Evolutionary conservation across 2,113 vertebrate species (phyloP).

Genomic region (Labeo rohita): DNA sequence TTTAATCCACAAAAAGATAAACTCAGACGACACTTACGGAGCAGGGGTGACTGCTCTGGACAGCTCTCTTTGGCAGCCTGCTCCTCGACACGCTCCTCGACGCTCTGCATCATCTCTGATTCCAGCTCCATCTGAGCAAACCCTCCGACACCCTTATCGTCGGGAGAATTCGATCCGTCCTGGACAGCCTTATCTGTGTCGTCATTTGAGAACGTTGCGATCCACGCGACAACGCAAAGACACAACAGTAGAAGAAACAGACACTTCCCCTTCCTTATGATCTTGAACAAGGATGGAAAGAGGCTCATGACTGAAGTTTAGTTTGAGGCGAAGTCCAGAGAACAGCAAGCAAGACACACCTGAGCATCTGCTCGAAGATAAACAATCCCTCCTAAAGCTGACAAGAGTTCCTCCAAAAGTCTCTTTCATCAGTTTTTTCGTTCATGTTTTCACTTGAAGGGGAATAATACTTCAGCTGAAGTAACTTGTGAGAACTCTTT

Average conservation of each 20-base stretch:
- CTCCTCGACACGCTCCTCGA: slow-evolving; percentile 15
- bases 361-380: neutral
- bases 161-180: slow-evolving; percentile 57
- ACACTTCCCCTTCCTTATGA: slow-evolving; percentile 76
- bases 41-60: slow-evolving; percentile 67
- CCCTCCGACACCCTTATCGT: neutral
- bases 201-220: slow-evolving; percentile 73
- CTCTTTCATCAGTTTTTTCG: neutral
- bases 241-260: slow-evolving; percentile 78
- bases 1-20: neutral
- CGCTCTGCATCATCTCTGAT: slow-evolving; percentile 3
- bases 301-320: slow-evolving; percentile 76
- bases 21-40: slow-evolving; percentile 68
- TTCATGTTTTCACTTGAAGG: neutral
- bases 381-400: neutral
- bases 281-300: slow-evolving; percentile 64
- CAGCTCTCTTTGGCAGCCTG: slow-evolving; percentile 60
- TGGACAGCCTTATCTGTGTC: slow-evolving; percentile 60
- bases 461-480: neutral
- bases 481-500: too few relatives aligned
- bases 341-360: slow-evolving; percentile 36
- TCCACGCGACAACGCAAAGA: slow-evolving; percentile 81
- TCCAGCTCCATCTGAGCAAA: neutral
- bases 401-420: neutral
- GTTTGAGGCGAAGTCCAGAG: neutral